Percentiles rank a stretch among this genome's conserved stretches.
These are phyloP conservation scores for Leptobrachium ailaonicum DNA, from an alignment of 2,113 vertebrate species.

Conservation along the genomic window DNA sequence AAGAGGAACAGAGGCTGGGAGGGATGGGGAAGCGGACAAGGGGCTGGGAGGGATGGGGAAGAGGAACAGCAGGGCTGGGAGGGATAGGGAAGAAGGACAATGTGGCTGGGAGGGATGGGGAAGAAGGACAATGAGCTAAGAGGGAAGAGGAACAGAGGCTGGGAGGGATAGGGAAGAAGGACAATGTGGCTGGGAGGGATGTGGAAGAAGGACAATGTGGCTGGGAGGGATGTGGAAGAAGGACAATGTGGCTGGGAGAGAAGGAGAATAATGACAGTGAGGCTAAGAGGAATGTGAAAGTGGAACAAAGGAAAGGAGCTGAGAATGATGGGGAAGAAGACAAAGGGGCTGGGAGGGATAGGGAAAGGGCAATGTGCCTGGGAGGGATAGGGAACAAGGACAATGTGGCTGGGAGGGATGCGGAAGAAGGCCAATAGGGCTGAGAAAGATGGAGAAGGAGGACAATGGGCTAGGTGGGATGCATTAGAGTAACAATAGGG, in stretches of 20 bases:
- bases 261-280: not conserved
- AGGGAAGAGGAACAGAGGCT: not conserved
- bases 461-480: no score
- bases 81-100: not conserved
- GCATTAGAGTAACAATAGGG: no score
- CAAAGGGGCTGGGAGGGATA: not conserved
- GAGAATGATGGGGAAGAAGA: not conserved
- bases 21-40: not conserved
- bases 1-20: no score
- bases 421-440: not conserved
- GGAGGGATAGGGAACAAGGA: not conserved
- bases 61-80: not conserved
- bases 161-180: not conserved
- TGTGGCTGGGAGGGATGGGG: not conserved
- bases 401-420: not conserved
- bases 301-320: not conserved
- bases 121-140: accelerated
- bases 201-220: not conserved
- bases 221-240: not conserved
- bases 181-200: not conserved
- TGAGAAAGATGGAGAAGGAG: no score
- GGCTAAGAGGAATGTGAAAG: not conserved
- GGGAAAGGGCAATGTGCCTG: not conserved
- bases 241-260: not conserved
- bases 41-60: not conserved